Conservation (phyloP, 2,888 invertebrate genomes). For the Drosophila algonquin region DNA sequence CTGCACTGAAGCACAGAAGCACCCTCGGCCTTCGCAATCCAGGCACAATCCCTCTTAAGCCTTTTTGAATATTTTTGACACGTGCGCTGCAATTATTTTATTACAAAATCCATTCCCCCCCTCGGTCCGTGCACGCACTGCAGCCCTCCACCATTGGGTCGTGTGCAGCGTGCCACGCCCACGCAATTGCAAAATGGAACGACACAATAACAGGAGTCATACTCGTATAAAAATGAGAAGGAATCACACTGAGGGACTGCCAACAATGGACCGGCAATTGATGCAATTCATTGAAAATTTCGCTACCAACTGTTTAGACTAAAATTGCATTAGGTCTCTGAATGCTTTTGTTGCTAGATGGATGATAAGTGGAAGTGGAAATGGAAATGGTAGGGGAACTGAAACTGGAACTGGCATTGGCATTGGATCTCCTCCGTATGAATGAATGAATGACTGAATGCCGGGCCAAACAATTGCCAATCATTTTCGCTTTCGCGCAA, state of each 20-base stretch:
- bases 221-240: neutral
- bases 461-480: constrained; percentile 80
- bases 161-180: constrained; percentile 51
- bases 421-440: neutral
- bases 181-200: constrained; percentile 44
- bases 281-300: constrained; percentile 78
- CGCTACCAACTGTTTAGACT: constrained; percentile 77
- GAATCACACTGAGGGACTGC: constrained; percentile 17
- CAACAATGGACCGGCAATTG: constrained; percentile 77
- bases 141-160: constrained; percentile 1
- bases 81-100: constrained; percentile 82
- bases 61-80: constrained; percentile 81
- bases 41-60: constrained; percentile 59
- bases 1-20: constrained; percentile 4
- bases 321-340: constrained; percentile 73
- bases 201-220: constrained; percentile 28
- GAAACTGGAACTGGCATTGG: constrained; percentile 4
- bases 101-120: constrained; percentile 63
- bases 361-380: constrained; percentile 21
- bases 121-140: neutral
- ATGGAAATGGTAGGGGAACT: constrained; percentile 19
- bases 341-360: constrained; percentile 48
- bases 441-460: constrained; percentile 16
- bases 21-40: constrained; percentile 7
- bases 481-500: constrained; percentile 76